Percentiles rank a stretch among this genome's conserved stretches.
Evolutionary conservation across 2,113 vertebrate species (phyloP).

Genomic region (Trichechus manatus): DNA sequence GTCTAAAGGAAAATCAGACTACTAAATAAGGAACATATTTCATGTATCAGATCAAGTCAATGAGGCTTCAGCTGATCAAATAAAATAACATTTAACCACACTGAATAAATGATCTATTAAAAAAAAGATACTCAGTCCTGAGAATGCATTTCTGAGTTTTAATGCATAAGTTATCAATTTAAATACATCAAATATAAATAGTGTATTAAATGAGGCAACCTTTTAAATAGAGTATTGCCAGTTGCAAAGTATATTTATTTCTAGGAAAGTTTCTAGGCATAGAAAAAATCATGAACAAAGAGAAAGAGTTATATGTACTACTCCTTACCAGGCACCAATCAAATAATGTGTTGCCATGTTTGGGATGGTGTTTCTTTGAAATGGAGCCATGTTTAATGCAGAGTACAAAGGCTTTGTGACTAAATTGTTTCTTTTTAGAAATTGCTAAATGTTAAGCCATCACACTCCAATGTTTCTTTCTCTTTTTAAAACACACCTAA

Average conservation of each 20-base stretch:
- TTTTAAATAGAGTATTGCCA: neutral
- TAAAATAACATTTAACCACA: neutral
- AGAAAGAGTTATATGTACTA: neutral
- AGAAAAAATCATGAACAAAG: neutral
- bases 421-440: slow-evolving; percentile 19
- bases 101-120: neutral
- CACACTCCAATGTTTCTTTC: neutral
- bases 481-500: neutral
- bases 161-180: neutral
- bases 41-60: neutral
- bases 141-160: neutral
- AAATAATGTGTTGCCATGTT: neutral
- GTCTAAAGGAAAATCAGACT: neutral
- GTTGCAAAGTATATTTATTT: neutral
- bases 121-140: neutral
- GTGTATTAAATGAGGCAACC: neutral
- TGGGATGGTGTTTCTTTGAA: neutral
- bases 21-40: neutral
- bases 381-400: neutral
- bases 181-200: neutral
- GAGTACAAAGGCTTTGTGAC: neutral
- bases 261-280: neutral
- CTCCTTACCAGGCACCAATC: neutral
- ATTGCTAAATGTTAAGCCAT: neutral
- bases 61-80: neutral